Evolutionary conservation across 2,797 vertebrate genomes (phyloP).

Genomic region (Xenopus petersii): DNA sequence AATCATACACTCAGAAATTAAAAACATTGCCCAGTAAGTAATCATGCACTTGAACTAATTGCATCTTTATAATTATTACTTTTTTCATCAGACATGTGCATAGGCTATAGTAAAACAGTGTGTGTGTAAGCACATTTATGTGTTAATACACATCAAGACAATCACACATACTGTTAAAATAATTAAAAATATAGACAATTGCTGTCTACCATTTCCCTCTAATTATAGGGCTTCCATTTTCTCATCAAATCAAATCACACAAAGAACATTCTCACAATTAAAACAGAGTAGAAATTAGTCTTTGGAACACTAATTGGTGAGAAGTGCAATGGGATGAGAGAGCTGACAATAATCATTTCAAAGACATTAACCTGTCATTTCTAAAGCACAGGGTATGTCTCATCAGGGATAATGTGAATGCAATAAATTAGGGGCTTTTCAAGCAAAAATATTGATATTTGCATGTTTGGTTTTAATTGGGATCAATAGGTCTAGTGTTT

Average conservation of each 20-base stretch:
- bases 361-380: slow-evolving; percentile 28
- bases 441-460: slow-evolving; percentile 7
- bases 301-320: slow-evolving; percentile 11
- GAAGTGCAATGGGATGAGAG: slow-evolving; percentile 9
- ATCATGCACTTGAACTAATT: too few species aligned
- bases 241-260: slow-evolving; percentile 11
- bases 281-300: slow-evolving; percentile 15
- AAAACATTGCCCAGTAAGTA: too few species aligned
- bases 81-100: too few species aligned
- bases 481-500: neutral
- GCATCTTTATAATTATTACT: too few species aligned
- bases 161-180: too few species aligned
- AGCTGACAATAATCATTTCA: slow-evolving; percentile 10
- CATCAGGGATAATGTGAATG: neutral
- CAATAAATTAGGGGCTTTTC: neutral
- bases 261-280: slow-evolving; percentile 19
- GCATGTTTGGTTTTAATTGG: neutral
- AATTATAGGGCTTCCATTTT: slow-evolving; percentile 3
- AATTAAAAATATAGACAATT: slow-evolving; percentile 1
- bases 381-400: slow-evolving; percentile 1
- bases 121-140: too few species aligned
- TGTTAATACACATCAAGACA: too few species aligned
- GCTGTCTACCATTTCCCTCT: slow-evolving; percentile 1
- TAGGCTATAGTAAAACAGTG: too few species aligned
- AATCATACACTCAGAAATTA: too few species aligned